These are phyloP conservation scores for Ditylenchus dipsaci DNA, from an alignment of 1,140 invertebrate genomes.

Conservation along the genomic window DNA sequence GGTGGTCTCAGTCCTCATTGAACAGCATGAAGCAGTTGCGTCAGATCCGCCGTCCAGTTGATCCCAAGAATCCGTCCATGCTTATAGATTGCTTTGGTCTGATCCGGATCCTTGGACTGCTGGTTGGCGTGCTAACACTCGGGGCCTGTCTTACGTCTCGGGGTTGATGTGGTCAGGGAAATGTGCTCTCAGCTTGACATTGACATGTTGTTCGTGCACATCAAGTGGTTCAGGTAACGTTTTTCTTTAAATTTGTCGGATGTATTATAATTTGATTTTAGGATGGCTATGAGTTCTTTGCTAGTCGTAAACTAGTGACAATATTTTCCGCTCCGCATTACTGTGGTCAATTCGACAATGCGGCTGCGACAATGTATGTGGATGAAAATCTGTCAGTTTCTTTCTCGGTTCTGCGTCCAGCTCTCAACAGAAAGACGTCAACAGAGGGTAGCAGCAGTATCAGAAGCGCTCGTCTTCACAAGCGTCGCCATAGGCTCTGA, in stretches of 20 bases:
- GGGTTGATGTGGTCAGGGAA: conserved; percentile 45
- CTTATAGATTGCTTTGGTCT: not conserved
- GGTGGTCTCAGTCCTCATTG: conserved; percentile 73
- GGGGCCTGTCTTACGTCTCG: conserved; percentile 28
- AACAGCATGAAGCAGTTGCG: not conserved
- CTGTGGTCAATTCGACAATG: conserved; percentile 15
- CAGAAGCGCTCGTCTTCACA: not conserved
- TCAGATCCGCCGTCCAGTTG: conserved; percentile 61
- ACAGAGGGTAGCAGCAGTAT: not conserved
- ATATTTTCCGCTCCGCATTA: conserved; percentile 78
- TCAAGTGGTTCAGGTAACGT: conserved; percentile 5
- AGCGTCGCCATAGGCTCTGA: no score
- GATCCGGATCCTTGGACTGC: not conserved
- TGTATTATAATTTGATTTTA: not conserved
- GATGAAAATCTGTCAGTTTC: not conserved
- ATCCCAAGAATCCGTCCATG: not conserved
- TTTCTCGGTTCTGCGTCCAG: not conserved
- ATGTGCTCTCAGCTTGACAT: conserved; percentile 41
- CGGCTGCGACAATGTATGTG: conserved; percentile 1
- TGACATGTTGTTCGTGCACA: conserved; percentile 47
- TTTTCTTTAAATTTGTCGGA: not conserved
- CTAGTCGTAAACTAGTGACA: conserved; percentile 70
- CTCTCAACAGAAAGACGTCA: not conserved
- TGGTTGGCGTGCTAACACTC: conserved; percentile 1
- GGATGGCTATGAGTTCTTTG: conserved; percentile 62